Evolutionary conservation across 2,797 vertebrate genomes (phyloP), one percentile per base, ranked within the genome.

Genomic region (Glossophaga mutica): DNA sequence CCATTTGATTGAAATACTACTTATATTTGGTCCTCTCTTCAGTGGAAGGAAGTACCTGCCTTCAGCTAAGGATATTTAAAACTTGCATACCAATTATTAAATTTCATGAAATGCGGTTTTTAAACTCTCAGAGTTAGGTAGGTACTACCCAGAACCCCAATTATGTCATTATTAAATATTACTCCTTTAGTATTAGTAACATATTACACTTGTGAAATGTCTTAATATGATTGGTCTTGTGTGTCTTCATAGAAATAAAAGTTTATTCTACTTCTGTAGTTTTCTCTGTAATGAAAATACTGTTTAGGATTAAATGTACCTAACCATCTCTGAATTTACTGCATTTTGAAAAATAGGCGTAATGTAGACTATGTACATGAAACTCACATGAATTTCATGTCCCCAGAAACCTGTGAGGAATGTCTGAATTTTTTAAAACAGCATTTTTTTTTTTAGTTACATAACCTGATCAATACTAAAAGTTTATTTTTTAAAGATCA

Each of bases 1-100:
- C 0, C 32, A 24, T 95, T 96, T 95, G 34, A 93, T 96, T 96
- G 26, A 96, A 96, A 79, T 67, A 88, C 9, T 83, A 59, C 68
- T 93, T 97, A 48, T 14, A 16, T 97, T 97, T 97, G 84, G 39
- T 81, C 32, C 5, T 92, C 24, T 87, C 52, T 86, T 81, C 62
- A 76, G 44, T 95, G 65, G 84, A 96, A 96, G 94, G 73, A 67
- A 96, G 26, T 29, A 3, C 67, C 46, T 95, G 48, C 48, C 59
- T 65, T 78, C 82, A 76, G 48, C 32, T 93, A 83, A 95, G 50
- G 22, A 34, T 96, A 83, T 93, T 87, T 74, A 91, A 90, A 68
- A 21, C 3, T 97, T 92, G 39, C 3, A 62, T 81, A n/a, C 44
- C 50, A 59, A 9, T 96, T 93, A 55, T 29, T 46, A n/a, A 5